phyloP scores from a whole-genome alignment of 2,888 invertebrate species.

The Oscheius myriophilus region DNA sequence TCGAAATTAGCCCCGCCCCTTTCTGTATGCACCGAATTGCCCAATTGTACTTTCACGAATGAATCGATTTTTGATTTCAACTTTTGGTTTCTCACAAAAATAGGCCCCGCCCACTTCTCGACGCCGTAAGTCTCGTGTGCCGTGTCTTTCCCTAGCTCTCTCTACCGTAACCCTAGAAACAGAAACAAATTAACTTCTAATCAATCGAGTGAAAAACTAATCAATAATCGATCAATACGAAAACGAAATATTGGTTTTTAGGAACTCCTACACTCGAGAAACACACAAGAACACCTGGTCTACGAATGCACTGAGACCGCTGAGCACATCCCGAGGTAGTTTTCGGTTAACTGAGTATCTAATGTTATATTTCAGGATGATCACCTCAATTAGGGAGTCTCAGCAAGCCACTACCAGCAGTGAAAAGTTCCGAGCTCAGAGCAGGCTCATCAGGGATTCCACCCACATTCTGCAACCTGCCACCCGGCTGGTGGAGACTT shows the following conservation, averaged over 20 bases:
- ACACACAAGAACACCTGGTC: conserved; percentile 55
- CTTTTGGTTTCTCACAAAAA: not conserved
- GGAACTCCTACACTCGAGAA: conserved; percentile 49
- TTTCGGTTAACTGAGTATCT: not conserved
- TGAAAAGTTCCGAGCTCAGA: conserved; percentile 65
- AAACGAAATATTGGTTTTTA: conserved; percentile 37
- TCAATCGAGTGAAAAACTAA: conserved; percentile 12
- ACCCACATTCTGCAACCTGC: conserved; percentile 71
- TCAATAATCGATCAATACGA: not conserved
- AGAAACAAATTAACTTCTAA: not conserved
- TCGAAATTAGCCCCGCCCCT: conserved; percentile 4
- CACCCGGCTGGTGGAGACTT: conserved; percentile 80
- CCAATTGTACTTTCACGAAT: conserved; percentile 16
- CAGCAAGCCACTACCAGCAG: conserved; percentile 46
- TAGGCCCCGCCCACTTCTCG: not conserved
- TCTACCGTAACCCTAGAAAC: conserved; percentile 26
- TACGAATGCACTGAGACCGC: conserved; percentile 73
- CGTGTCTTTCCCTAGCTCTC: conserved; percentile 24
- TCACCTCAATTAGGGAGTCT: conserved; percentile 58
- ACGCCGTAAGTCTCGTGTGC: conserved; percentile 29
- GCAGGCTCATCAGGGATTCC: conserved; percentile 66
- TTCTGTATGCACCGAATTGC: conserved; percentile 18
- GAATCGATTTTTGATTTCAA: conserved; percentile 7
- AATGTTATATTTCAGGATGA: conserved; percentile 36
- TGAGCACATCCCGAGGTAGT: conserved; percentile 71